A percentile compares a stretch with the other conserved stretches of the same genome.
These are phyloP conservation scores for Fabriciana adippe DNA, from an alignment of 2,888 invertebrate species.

Conservation along the genomic window DNA sequence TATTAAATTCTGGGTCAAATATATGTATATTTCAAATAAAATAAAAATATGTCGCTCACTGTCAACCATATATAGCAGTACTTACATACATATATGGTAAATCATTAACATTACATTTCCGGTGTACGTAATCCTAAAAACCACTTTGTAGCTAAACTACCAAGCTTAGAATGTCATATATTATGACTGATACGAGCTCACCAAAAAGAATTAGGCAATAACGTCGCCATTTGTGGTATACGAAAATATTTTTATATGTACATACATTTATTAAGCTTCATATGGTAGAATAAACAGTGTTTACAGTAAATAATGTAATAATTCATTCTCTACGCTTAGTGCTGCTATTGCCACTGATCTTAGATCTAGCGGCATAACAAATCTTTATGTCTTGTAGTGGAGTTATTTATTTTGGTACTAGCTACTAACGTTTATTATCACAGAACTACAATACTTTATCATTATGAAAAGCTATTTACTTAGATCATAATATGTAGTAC, in stretches of 20 bases:
- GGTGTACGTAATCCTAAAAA: constrained; percentile 16
- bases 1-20: too few relatives aligned
- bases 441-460: too few relatives aligned
- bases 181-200: constrained; percentile 28
- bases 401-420: neutral
- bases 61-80: too few relatives aligned
- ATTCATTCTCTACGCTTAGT: constrained; percentile 16
- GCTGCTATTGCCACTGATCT: constrained; percentile 6
- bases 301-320: constrained; percentile 29
- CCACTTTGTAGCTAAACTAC: constrained; percentile 26
- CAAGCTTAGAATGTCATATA: constrained; percentile 25
- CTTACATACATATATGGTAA: neutral
- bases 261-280: constrained; percentile 28
- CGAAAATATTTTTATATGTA: constrained; percentile 28
- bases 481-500: too few relatives aligned
- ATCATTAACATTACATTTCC: neutral
- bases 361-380: constrained; percentile 1
- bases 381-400: neutral
- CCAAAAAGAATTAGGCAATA: constrained; percentile 32
- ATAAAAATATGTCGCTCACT: too few relatives aligned
- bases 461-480: too few relatives aligned
- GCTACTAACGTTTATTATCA: neutral
- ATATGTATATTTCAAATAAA: too few relatives aligned
- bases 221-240: constrained; percentile 31
- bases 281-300: constrained; percentile 21